Percentiles rank a stretch among this genome's conserved stretches.
phyloP scores from a whole-genome alignment of 2,113 vertebrate species.

The Chaetodon trifascialis region DNA sequence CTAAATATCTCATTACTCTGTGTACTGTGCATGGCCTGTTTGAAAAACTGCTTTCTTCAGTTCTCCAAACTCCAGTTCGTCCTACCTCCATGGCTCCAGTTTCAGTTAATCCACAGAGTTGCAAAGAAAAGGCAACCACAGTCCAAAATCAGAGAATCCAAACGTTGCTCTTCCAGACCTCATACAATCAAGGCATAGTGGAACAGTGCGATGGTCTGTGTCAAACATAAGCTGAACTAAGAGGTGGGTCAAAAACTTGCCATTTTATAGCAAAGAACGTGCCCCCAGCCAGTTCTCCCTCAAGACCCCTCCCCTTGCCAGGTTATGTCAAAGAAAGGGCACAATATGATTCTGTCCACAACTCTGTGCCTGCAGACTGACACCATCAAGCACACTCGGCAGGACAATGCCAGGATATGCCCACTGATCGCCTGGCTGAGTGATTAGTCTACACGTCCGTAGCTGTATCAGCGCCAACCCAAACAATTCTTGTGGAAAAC shows the following conservation, averaged over 20 bases:
- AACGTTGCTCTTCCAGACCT: slow-evolving; percentile 11
- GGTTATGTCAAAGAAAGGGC: slow-evolving; percentile 55
- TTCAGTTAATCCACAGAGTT: slow-evolving; percentile 24
- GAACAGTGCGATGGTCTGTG: background rate
- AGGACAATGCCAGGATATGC: slow-evolving; percentile 83
- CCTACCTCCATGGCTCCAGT: slow-evolving; percentile 73
- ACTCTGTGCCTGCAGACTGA: slow-evolving; percentile 60
- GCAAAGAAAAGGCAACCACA: slow-evolving; percentile 20
- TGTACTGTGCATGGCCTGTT: background rate
- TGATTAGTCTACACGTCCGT: slow-evolving; percentile 72
- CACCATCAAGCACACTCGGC: slow-evolving; percentile 60
- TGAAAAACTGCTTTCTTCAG: background rate
- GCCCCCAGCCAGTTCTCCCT: slow-evolving; percentile 35
- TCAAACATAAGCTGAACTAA: slow-evolving; percentile 28
- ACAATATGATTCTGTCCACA: slow-evolving; percentile 50
- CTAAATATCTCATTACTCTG: background rate
- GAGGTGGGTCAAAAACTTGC: slow-evolving; percentile 4
- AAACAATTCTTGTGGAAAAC: slow-evolving; percentile 73
- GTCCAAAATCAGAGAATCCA: slow-evolving; percentile 24
- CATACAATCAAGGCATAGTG: slow-evolving; percentile 43
- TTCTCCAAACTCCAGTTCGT: background rate
- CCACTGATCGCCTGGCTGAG: slow-evolving; percentile 73
- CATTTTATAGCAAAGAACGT: slow-evolving; percentile 65
- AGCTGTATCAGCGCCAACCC: slow-evolving; percentile 61
- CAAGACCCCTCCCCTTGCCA: slow-evolving; percentile 50